These are phyloP conservation scores for Oryzias dopingdopingensis DNA, from an alignment of 2,797 vertebrate genomes.

Conservation along the genomic window DNA sequence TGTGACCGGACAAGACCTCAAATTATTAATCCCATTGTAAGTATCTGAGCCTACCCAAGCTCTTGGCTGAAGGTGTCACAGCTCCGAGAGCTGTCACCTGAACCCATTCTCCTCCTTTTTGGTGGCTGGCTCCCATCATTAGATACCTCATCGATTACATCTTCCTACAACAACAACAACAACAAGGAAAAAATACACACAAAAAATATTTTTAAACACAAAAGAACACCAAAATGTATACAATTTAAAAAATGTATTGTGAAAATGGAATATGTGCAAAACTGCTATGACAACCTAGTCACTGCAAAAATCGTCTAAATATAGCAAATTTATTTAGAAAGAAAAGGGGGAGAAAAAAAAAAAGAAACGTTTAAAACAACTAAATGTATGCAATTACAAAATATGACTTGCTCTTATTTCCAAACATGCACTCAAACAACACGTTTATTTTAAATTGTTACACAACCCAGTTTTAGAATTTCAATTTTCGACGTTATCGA, in stretches of 20 bases:
- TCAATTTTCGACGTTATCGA: no score
- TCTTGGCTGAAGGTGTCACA: constrained; percentile 94
- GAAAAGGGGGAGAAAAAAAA: no score
- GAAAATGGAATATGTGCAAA: background rate
- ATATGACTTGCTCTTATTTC: no score
- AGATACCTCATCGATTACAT: constrained; percentile 89
- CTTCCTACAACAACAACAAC: constrained; percentile 77
- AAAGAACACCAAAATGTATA: background rate
- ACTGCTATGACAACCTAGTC: no score
- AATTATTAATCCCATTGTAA: background rate
- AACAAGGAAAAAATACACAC: background rate
- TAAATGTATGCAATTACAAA: no score
- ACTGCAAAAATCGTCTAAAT: no score
- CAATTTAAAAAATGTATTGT: background rate
- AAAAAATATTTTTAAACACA: no score
- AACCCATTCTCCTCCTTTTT: constrained; percentile 94
- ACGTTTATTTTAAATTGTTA: background rate
- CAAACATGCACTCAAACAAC: no score
- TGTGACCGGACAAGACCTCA: background rate
- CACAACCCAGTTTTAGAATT: background rate
- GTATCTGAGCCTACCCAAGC: constrained; percentile 79
- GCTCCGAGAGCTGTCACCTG: constrained; percentile 94
- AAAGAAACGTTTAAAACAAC: no score
- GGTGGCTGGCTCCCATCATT: constrained; percentile 92
- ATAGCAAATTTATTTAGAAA: no score